Conservation (phyloP, 2,113 vertebrate species). For the Hiodon tergisus region DNA sequence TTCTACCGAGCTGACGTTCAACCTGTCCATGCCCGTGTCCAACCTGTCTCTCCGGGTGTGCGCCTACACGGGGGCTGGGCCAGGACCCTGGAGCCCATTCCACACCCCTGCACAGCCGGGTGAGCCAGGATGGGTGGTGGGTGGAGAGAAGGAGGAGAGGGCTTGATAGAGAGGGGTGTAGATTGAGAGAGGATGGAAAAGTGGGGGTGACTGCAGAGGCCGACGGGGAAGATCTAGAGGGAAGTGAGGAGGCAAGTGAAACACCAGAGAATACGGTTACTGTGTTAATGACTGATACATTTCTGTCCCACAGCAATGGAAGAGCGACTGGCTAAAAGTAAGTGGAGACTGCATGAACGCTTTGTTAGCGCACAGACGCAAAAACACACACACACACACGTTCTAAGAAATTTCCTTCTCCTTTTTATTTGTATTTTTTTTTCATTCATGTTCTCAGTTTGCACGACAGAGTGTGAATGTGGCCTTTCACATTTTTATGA, state of each 20-base stretch:
- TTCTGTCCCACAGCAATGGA: slow-evolving; percentile 43
- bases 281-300: neutral
- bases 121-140: neutral
- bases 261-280: neutral
- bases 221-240: neutral
- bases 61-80: slow-evolving; percentile 72
- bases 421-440: slow-evolving; percentile 25
- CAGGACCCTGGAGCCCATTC: slow-evolving; percentile 74
- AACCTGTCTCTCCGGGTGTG: slow-evolving; percentile 73
- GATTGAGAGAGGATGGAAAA: neutral
- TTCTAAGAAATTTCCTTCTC: slow-evolving; percentile 20
- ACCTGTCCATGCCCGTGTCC: slow-evolving; percentile 57
- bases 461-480: slow-evolving; percentile 7
- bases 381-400: slow-evolving; percentile 13
- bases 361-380: too few relatives aligned
- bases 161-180: neutral
- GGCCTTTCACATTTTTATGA: slow-evolving; percentile 26
- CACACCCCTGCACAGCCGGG: slow-evolving; percentile 38
- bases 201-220: neutral
- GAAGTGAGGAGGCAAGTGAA: neutral
- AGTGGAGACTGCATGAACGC: slow-evolving; percentile 28
- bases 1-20: slow-evolving; percentile 63
- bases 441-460: neutral
- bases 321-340: slow-evolving; percentile 43
- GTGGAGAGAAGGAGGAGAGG: neutral